Evolutionary conservation across 1,140 invertebrate species (phyloP).

Genomic region (Trichomalopsis sarcophagae): DNA sequence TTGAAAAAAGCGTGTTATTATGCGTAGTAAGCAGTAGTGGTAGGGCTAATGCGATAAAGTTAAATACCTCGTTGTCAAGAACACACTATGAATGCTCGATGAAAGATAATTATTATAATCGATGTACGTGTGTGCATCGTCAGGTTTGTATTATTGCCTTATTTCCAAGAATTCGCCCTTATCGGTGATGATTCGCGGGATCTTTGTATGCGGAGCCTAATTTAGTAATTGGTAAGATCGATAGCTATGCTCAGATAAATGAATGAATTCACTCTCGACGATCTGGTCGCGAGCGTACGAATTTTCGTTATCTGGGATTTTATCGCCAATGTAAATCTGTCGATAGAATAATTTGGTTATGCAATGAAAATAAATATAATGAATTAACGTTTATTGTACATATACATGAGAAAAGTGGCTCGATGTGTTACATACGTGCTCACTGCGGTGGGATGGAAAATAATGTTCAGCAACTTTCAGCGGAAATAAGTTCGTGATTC

Average conservation of each 20-base stretch:
- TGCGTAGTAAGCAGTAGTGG: background rate
- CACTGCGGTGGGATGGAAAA: background rate
- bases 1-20: background rate
- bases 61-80: background rate
- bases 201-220: conserved; percentile 8
- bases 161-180: conserved; percentile 11
- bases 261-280: background rate
- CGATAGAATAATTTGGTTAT: no score
- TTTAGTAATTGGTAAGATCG: conserved; percentile 1
- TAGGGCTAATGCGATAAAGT: background rate
- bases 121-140: no score
- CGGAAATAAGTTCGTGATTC: conserved; percentile 6
- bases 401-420: background rate
- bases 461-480: background rate
- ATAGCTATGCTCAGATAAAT: background rate
- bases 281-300: background rate
- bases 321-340: background rate
- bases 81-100: background rate
- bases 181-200: background rate
- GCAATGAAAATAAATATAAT: background rate
- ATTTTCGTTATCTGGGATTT: background rate
- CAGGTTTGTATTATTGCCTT: background rate
- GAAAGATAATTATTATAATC: background rate
- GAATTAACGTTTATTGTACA: background rate
- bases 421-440: no score